Percentiles rank a stretch among this genome's conserved stretches.
Evolutionary conservation across 2,113 vertebrate species (phyloP).

Genomic region (Pseudopodoces humilis): DNA sequence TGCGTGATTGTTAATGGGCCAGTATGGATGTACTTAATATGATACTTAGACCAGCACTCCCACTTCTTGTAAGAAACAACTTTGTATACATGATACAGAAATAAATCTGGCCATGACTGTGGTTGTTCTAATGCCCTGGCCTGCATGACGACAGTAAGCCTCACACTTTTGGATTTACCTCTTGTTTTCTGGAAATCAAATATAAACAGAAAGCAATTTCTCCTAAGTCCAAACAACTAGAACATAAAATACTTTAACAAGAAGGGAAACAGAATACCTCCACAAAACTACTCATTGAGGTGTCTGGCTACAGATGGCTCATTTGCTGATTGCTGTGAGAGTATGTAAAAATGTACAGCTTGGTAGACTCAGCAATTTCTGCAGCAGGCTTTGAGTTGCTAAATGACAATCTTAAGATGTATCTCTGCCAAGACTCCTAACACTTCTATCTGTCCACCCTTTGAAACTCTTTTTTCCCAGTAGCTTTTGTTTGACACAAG

Average conservation of each 20-base stretch:
- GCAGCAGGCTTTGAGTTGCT: neutral
- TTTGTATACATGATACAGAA: neutral
- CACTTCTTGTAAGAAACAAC: neutral
- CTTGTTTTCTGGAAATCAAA: neutral
- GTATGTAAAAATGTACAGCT: neutral
- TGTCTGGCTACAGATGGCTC: neutral
- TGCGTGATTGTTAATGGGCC: neutral
- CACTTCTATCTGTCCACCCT: neutral
- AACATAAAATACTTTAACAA: neutral
- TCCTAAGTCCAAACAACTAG: neutral
- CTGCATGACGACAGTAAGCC: neutral
- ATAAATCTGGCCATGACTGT: neutral
- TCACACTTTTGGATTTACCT: neutral
- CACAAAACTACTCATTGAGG: neutral
- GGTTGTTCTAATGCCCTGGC: neutral
- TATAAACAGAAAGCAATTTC: neutral
- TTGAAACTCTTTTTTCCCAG: neutral
- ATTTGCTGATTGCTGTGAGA: neutral
- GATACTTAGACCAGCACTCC: neutral
- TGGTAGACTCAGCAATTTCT: neutral
- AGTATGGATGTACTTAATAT: neutral
- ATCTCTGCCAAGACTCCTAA: neutral
- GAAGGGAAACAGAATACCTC: neutral
- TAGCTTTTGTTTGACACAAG: neutral
- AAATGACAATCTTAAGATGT: neutral